These are phyloP conservation scores for Aspidiotus destructor DNA, from an alignment of 2,888 invertebrate species.

Conservation along the genomic window DNA sequence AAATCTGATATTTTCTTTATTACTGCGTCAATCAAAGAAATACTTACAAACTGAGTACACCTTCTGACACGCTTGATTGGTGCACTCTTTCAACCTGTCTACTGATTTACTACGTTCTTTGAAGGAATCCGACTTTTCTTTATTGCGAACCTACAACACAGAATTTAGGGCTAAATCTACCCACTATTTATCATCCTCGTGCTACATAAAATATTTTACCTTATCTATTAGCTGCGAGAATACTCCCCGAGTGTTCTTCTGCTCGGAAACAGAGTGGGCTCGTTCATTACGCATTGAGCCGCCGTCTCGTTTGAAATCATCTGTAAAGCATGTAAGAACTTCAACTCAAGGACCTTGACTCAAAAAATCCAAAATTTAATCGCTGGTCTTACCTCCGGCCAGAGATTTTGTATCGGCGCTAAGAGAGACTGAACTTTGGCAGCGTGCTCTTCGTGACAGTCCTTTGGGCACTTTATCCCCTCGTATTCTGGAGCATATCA, in stretches of 20 bases:
- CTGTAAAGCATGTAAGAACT: not conserved
- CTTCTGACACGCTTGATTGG: conserved; percentile 32
- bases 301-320: conserved; percentile 21
- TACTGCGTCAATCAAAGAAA: not conserved
- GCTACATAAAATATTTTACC: conserved; percentile 19
- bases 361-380: too few relatives aligned
- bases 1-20: not conserved
- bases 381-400: conserved; percentile 15
- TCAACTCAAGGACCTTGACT: too few relatives aligned
- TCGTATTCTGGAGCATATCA: not conserved
- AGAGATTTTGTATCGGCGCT: conserved; percentile 27
- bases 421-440: conserved; percentile 23
- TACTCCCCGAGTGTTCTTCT: conserved; percentile 40
- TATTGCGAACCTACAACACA: conserved; percentile 21
- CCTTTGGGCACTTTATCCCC: conserved; percentile 23
- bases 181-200: too few relatives aligned
- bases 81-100: conserved; percentile 37
- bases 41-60: conserved; percentile 26
- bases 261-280: conserved; percentile 24
- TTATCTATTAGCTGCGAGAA: conserved; percentile 43
- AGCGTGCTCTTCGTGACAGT: conserved; percentile 22
- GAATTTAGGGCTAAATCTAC: too few relatives aligned
- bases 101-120: conserved; percentile 39
- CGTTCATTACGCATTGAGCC: conserved; percentile 14
- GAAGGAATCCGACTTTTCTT: conserved; percentile 32